Conservation (phyloP, 2,113 vertebrate species). For the Rhinogobius similis region DNA sequence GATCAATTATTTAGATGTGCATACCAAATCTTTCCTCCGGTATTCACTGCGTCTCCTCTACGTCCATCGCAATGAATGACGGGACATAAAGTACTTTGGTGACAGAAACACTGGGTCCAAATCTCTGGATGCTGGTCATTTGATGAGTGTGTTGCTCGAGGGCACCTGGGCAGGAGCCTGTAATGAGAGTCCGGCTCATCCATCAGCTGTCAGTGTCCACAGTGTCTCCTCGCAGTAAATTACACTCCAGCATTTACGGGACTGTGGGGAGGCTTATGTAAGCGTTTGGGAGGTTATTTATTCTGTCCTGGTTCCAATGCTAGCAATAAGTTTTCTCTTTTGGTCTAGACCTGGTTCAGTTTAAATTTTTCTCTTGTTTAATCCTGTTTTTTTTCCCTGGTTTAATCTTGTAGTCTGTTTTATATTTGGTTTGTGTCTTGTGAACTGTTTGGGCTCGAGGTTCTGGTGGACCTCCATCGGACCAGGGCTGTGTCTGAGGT, state of each 20-base stretch:
- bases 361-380: no score
- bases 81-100: neutral
- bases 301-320: no score
- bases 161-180: constrained; percentile 24
- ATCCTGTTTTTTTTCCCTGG: no score
- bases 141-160: constrained; percentile 3
- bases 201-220: constrained; percentile 39
- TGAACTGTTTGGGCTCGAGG: no score
- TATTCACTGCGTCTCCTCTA: neutral
- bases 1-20: neutral
- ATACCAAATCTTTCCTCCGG: neutral
- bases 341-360: no score
- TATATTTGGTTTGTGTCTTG: no score
- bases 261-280: neutral
- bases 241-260: neutral
- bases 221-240: neutral
- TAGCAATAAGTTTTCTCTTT: no score
- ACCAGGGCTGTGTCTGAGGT: no score
- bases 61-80: neutral
- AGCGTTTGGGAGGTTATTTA: no score
- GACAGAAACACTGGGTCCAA: constrained; percentile 12
- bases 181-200: constrained; percentile 50
- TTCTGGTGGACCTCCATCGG: no score
- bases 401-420: no score
- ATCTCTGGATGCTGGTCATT: constrained; percentile 5